phyloP scores from a whole-genome alignment of 2,888 invertebrate species.

The Anorthoa munda region DNA sequence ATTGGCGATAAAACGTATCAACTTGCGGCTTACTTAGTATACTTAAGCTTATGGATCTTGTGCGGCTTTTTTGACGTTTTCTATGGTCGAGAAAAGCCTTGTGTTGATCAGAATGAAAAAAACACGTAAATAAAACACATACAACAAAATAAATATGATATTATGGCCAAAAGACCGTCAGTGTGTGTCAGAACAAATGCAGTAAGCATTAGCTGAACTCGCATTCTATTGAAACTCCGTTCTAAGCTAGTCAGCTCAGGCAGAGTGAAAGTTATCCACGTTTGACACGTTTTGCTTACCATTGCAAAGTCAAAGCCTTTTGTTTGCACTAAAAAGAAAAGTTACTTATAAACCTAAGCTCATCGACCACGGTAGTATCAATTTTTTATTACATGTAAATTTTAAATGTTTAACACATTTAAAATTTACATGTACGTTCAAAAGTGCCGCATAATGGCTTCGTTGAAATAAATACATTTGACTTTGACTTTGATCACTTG shows the following conservation, averaged over 20 bases:
- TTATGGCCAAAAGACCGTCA: background rate
- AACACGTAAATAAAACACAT: background rate
- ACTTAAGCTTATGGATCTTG: conserved; percentile 40
- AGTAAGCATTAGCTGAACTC: background rate
- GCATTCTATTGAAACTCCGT: background rate
- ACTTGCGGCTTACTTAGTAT: conserved; percentile 64
- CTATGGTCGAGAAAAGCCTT: background rate
- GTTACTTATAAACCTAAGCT: background rate
- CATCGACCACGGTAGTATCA: no score
- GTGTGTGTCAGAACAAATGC: background rate
- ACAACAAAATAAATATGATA: background rate
- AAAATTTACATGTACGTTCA: no score
- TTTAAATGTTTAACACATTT: no score
- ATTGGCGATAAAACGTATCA: conserved; percentile 84
- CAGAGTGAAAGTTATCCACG: no score
- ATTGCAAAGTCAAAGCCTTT: no score
- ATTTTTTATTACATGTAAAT: no score
- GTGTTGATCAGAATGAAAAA: background rate
- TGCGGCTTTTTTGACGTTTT: conserved; percentile 17
- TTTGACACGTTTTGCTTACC: no score
- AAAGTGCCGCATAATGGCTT: no score
- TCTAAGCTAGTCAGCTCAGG: no score
- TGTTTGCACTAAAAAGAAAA: no score
- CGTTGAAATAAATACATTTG: no score
- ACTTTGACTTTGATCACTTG: no score